phyloP scores from a whole-genome alignment of 2,797 vertebrate species.

The Perodicticus potto region DNA sequence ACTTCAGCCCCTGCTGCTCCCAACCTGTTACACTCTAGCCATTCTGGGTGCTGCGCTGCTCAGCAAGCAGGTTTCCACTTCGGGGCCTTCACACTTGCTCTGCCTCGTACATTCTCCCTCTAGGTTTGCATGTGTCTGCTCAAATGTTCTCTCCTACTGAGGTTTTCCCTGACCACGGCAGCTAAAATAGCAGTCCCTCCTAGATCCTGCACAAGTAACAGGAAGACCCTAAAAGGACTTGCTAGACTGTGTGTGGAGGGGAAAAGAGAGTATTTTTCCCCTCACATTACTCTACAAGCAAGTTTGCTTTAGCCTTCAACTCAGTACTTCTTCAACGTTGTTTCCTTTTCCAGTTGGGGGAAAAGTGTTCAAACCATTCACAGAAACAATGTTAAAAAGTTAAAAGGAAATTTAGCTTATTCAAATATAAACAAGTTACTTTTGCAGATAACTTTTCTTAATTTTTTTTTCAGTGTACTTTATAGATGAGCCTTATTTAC shows the following conservation, averaged over 20 bases:
- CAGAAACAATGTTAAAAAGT: not conserved
- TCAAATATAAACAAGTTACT: not conserved
- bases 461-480: constrained; percentile 14
- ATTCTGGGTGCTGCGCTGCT: not conserved
- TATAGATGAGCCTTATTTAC: not conserved
- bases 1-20: not conserved
- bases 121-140: not conserved
- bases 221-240: not conserved
- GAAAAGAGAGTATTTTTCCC: not conserved
- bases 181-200: not conserved
- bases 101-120: not conserved
- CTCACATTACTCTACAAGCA: not conserved
- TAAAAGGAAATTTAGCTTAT: not conserved
- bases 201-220: not conserved
- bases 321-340: not conserved
- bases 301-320: not conserved
- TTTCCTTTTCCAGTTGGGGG: not conserved
- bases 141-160: not conserved
- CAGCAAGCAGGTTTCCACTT: not conserved
- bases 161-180: not conserved
- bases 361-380: not conserved
- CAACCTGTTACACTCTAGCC: not conserved
- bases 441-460: not conserved
- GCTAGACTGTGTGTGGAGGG: not conserved
- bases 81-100: not conserved